phyloP scores from a whole-genome alignment of 2,113 vertebrate genomes.

The Phalacrocorax pelagicus region DNA sequence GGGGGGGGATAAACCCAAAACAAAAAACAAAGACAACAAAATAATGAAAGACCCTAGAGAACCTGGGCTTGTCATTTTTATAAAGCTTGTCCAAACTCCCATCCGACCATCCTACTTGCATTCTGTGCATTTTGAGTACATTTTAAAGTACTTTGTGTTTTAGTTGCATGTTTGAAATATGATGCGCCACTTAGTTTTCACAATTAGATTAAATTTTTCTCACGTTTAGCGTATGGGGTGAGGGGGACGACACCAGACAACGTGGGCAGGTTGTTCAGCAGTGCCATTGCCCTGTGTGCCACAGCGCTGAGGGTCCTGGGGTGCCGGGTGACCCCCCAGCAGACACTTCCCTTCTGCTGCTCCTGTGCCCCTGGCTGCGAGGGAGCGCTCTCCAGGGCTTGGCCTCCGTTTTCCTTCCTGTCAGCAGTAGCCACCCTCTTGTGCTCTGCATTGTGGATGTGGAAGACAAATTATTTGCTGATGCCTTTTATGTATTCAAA shows the following conservation, averaged over 20 bases:
- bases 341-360: not conserved
- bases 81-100: not conserved
- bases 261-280: not conserved
- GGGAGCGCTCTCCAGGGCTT: not conserved
- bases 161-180: not conserved
- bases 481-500: not conserved
- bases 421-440: not conserved
- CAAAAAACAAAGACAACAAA: not conserved
- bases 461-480: not conserved
- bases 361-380: not conserved
- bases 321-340: not conserved
- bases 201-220: not conserved
- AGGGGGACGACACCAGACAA: fast-evolving
- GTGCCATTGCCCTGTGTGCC: fast-evolving
- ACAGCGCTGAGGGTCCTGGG: too few species aligned
- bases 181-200: not conserved
- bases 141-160: not conserved
- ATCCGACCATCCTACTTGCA: fast-evolving
- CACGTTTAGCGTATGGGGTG: fast-evolving
- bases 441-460: not conserved
- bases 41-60: not conserved
- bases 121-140: not conserved
- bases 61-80: fast-evolving
- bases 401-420: not conserved
- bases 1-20: not conserved